Conservation (phyloP, 2,888 invertebrate species). For the Agriotes lineatus region DNA sequence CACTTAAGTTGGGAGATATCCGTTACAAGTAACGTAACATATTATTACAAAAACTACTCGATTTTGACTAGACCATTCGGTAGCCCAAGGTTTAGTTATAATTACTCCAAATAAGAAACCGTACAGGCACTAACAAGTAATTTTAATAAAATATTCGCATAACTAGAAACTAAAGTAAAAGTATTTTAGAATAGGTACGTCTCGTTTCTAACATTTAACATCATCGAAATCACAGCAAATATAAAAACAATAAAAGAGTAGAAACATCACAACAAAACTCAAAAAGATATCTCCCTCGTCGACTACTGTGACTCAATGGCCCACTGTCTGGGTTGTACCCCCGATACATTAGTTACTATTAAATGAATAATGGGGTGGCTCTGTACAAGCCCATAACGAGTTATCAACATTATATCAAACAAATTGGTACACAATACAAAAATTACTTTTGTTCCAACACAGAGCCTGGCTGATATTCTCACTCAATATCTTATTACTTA, state of each 20-base stretch:
- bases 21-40: conserved; percentile 53
- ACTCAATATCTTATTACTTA: conserved; percentile 54
- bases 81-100: conserved; percentile 59
- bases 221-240: conserved; percentile 64
- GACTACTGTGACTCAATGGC: conserved; percentile 59
- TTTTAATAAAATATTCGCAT: conserved; percentile 41
- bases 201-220: conserved; percentile 59
- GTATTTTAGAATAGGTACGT: conserved; percentile 62
- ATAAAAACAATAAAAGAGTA: conserved; percentile 59
- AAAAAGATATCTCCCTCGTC: conserved; percentile 64
- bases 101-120: conserved; percentile 55
- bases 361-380: conserved; percentile 55
- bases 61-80: conserved; percentile 62
- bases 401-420: conserved; percentile 51
- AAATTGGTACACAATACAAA: conserved; percentile 55
- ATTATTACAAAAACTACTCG: conserved; percentile 51
- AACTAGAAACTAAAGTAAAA: conserved; percentile 46
- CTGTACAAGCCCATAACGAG: conserved; percentile 53
- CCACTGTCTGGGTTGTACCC: conserved; percentile 60
- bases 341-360: conserved; percentile 54
- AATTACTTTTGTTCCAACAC: conserved; percentile 51
- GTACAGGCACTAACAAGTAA: conserved; percentile 53
- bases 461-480: conserved; percentile 57
- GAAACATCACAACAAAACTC: conserved; percentile 57
- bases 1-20: conserved; percentile 67